A percentile compares a stretch with the other conserved stretches of the same genome.
These are phyloP conservation scores for Neodiprion virginianus DNA, from an alignment of 1,140 invertebrate species.

Conservation along the genomic window DNA sequence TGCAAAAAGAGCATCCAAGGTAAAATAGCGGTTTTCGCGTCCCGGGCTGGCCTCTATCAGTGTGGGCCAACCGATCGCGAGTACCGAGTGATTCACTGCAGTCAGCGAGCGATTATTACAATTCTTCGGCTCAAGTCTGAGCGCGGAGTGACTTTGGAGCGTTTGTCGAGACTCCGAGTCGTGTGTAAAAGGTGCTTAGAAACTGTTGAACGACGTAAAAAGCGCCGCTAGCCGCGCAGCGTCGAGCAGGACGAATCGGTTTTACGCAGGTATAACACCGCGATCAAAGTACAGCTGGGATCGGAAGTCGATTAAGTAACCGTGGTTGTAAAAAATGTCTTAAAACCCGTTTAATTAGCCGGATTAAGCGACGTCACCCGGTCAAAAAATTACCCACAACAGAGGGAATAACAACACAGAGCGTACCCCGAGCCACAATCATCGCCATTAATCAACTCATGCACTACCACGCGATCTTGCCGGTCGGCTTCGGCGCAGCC, in stretches of 20 bases:
- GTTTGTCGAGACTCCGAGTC: slow-evolving; percentile 1
- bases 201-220: too few species aligned
- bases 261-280: neutral
- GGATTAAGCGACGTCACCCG: too few species aligned
- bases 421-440: too few species aligned
- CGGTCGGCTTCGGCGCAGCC: too few species aligned
- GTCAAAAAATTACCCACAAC: too few species aligned
- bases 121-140: too few species aligned
- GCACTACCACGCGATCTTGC: too few species aligned
- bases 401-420: too few species aligned
- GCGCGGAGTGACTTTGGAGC: neutral
- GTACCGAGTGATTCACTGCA: neutral
- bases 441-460: too few species aligned
- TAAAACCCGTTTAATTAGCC: slow-evolving; percentile 5
- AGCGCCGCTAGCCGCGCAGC: neutral
- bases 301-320: slow-evolving; percentile 1
- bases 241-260: neutral
- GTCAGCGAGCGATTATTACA: too few species aligned
- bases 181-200: neutral
- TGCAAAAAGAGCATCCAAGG: neutral
- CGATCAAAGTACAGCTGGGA: neutral
- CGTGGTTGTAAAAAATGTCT: neutral
- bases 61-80: too few species aligned
- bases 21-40: neutral
- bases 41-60: neutral